Evolutionary conservation across 1,140 invertebrate genomes (phyloP), one percentile per base, ranked within the genome.

Genomic region (Coelopa frigida): DNA sequence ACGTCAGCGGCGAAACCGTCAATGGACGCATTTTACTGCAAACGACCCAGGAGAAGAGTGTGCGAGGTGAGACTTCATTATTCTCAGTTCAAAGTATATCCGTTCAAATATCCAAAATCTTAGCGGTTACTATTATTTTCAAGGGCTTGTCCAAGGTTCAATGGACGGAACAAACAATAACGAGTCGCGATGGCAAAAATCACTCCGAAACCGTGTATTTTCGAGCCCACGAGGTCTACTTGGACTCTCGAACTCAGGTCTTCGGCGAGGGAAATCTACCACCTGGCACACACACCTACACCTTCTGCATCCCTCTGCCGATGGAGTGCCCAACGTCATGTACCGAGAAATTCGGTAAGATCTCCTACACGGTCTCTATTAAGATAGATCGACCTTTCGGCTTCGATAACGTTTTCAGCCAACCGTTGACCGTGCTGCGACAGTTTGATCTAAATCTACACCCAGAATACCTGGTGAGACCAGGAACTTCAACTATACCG

Each of bases 361-460:
- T 86, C 45, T 61, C 78, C 12, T 86, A 87, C 55, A 82, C 75
- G 48, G 62, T 84, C 2, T 83, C 82, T 57, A 79, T 68, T 5
- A 40, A 56, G 4, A 56, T 89, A 47, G 82, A 87, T 66, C 75
- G 83, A 22, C 80, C 82, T 17, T 86, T 82, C 82, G 78, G 78
- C 23, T 82, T 83, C 54, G 83, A 87, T 65, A 78, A 84, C 50
- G 78, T 81, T 47, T 75, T 75, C 27, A 85, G 83, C 63, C 75
- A 74, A 51, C 76, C 79, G 1, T 81, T 89, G 52, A 85, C 81
- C 4, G 79, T 88, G 5, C 71, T 86, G n/a, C 76, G 78, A 44
- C 76, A 79, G 6, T 75, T 84, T 36, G 83, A 88, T 70, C 76
- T 88, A n/a, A 88, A 87, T 66, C 68, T 73, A 56, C 74, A 77